phyloP scores from a whole-genome alignment of 1,140 invertebrate species.

The Drosophila novamexicana region DNA sequence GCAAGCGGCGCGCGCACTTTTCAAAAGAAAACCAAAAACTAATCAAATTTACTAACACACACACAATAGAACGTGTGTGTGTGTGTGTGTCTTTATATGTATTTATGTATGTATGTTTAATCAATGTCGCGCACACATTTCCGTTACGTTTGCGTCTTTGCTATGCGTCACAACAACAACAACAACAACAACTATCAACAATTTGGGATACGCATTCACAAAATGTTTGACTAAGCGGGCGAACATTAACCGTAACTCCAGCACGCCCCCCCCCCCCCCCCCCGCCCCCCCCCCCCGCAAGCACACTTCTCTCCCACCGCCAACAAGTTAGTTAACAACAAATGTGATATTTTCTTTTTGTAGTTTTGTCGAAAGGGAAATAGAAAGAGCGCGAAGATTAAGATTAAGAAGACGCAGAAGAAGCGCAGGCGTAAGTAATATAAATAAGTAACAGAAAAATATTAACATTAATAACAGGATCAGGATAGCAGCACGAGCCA shows the following conservation, averaged over 20 bases:
- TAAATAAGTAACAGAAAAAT: neutral
- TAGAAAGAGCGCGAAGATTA: constrained; percentile 69
- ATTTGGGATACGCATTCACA: constrained; percentile 14
- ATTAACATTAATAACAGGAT: neutral
- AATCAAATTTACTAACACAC: constrained; percentile 14
- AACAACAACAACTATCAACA: constrained; percentile 3
- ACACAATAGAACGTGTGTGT: neutral
- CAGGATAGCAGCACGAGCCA: neutral
- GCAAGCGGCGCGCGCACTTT: constrained; percentile 1
- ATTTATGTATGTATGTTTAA: constrained; percentile 1
- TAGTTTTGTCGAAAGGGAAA: constrained; percentile 79
- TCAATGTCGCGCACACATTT: constrained; percentile 2
- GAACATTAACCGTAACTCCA: neutral
- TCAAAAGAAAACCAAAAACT: neutral
- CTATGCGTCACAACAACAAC: constrained; percentile 9
- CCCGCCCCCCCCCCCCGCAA: neutral
- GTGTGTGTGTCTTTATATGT: constrained; percentile 1
- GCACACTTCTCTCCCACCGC: neutral
- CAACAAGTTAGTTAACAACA: constrained; percentile 11
- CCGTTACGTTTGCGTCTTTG: constrained; percentile 7
- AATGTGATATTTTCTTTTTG: constrained; percentile 50
- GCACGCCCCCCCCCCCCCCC: neutral
- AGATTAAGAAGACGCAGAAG: constrained; percentile 63
- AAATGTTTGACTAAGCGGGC: constrained; percentile 59
- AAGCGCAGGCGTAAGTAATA: constrained; percentile 63